Evolutionary conservation across 2,113 vertebrate genomes (phyloP).

Genomic region (Noctilio leporinus): DNA sequence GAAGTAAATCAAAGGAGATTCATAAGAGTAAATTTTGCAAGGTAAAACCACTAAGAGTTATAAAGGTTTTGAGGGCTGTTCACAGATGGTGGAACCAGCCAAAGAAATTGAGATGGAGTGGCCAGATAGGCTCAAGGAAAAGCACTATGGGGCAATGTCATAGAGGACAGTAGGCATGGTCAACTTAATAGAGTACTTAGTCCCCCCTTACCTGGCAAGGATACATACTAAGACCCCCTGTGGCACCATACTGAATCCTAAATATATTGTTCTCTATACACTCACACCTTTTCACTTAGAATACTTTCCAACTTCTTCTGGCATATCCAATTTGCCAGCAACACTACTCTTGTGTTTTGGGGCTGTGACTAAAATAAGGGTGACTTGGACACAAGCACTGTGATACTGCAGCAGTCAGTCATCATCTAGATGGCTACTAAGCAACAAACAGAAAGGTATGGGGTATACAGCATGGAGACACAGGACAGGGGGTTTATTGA

Average conservation of each 20-base stretch:
- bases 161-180: background rate
- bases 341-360: background rate
- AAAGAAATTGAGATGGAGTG: background rate
- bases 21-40: background rate
- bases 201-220: background rate
- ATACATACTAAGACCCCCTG: background rate
- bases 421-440: background rate
- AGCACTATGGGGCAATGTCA: background rate
- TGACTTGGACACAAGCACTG: background rate
- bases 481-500: background rate
- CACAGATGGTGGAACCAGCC: background rate
- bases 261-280: background rate
- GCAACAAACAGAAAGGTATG: background rate
- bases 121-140: background rate
- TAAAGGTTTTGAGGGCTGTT: background rate
- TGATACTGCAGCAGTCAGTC: background rate
- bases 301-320: background rate
- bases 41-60: background rate
- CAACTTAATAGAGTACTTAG: background rate
- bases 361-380: background rate
- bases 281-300: background rate
- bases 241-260: background rate
- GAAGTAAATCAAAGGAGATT: background rate
- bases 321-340: background rate
- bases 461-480: background rate